These are phyloP conservation scores for Cryptotermes secundus DNA, from an alignment of 1,140 invertebrate genomes.

Conservation along the genomic window DNA sequence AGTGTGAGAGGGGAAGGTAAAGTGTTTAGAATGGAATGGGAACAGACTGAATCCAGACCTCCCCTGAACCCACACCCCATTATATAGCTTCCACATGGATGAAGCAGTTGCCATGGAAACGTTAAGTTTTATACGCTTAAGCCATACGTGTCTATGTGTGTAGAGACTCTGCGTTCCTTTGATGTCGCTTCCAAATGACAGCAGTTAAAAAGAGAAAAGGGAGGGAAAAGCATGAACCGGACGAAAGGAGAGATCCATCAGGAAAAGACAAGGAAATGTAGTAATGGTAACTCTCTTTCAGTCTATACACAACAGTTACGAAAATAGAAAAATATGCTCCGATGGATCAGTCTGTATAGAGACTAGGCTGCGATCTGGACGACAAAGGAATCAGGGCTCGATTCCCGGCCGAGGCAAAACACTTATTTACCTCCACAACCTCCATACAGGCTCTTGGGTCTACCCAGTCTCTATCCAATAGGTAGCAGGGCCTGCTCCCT, in stretches of 20 bases:
- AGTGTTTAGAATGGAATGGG: background rate
- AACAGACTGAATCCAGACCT: background rate
- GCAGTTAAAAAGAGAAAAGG: background rate
- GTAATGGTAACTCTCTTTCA: background rate
- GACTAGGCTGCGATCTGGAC: no score
- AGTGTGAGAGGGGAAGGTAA: background rate
- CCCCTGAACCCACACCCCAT: background rate
- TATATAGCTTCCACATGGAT: background rate
- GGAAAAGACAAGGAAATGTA: background rate
- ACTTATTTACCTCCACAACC: no score
- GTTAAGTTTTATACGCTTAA: background rate
- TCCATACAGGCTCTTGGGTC: no score
- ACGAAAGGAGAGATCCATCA: background rate
- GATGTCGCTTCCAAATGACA: background rate
- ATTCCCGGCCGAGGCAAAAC: no score
- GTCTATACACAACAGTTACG: background rate
- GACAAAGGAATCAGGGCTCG: no score
- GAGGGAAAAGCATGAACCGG: background rate
- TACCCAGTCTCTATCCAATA: no score
- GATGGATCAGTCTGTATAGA: background rate
- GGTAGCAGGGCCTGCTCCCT: no score
- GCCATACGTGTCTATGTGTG: constrained; percentile 1
- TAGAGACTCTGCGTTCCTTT: background rate
- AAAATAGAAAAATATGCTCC: background rate
- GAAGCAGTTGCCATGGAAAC: constrained; percentile 18